Percentiles rank a stretch among this genome's conserved stretches.
These are phyloP conservation scores for Acanthochromis polyacanthus DNA, from an alignment of 2,113 vertebrate genomes.

Conservation along the genomic window DNA sequence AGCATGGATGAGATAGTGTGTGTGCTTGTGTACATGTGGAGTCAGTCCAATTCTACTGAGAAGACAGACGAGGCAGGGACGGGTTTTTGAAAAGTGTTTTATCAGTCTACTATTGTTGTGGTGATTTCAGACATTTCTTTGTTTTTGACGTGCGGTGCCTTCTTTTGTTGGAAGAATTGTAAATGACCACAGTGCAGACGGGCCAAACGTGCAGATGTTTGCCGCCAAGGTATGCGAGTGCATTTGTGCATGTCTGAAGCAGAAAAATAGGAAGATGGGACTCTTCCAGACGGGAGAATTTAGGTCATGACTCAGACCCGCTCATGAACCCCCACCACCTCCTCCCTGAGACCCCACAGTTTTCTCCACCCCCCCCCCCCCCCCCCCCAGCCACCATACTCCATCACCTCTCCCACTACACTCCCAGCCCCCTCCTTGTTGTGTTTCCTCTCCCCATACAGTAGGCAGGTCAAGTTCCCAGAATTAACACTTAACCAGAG, in stretches of 20 bases:
- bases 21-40: slow-evolving; percentile 34
- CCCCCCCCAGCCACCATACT: slow-evolving; percentile 62
- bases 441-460: slow-evolving; percentile 46
- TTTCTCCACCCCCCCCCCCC: slow-evolving; percentile 67
- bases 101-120: neutral
- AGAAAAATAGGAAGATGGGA: slow-evolving; percentile 32
- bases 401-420: slow-evolving; percentile 48
- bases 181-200: neutral
- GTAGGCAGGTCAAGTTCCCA: slow-evolving; percentile 58
- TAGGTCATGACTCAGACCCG: slow-evolving; percentile 80
- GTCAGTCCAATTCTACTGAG: slow-evolving; percentile 11
- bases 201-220: slow-evolving; percentile 11
- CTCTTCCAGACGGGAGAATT: slow-evolving; percentile 70
- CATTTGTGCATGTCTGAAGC: neutral
- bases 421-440: slow-evolving; percentile 28
- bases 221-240: neutral
- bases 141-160: neutral
- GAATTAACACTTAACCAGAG: slow-evolving; percentile 35
- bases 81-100: neutral
- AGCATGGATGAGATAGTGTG: slow-evolving; percentile 48
- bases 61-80: neutral
- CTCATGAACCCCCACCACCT: slow-evolving; percentile 55
- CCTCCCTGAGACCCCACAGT: slow-evolving; percentile 52
- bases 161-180: slow-evolving; percentile 6
- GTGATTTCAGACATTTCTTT: neutral